Evolutionary conservation across 2,888 invertebrate genomes (phyloP).

Genomic region (Apodemia zela): DNA sequence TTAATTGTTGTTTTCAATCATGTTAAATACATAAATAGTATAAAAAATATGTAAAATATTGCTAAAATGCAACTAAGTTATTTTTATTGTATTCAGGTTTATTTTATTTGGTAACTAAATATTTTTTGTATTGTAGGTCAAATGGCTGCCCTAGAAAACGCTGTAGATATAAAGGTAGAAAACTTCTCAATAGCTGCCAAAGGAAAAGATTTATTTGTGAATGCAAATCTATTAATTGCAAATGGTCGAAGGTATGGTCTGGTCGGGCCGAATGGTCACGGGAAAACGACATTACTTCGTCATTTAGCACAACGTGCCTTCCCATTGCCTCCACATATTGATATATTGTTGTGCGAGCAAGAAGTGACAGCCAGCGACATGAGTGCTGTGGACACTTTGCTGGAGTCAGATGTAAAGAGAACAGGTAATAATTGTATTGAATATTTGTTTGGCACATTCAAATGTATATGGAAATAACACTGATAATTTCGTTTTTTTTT

Average conservation of each 20-base stretch:
- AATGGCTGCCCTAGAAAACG: conserved; percentile 91
- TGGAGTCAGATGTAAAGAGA: conserved; percentile 96
- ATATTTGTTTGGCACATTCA: neutral
- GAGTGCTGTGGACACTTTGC: conserved; percentile 94
- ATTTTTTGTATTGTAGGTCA: conserved; percentile 69
- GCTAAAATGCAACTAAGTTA: neutral
- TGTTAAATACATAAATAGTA: too few species aligned
- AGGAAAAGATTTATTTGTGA: conserved; percentile 98
- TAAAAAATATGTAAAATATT: too few species aligned
- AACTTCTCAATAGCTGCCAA: conserved; percentile 98
- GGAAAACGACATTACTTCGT: conserved; percentile 97
- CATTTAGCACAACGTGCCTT: conserved; percentile 95
- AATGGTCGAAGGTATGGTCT: conserved; percentile 97
- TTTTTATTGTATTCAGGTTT: conserved; percentile 14
- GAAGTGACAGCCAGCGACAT: conserved; percentile 97
- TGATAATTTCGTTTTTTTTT: too few species aligned
- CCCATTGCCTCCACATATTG: conserved; percentile 97
- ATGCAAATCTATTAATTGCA: conserved; percentile 96
- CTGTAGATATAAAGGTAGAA: conserved; percentile 98
- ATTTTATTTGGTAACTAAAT: neutral
- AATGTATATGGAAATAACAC: too few species aligned
- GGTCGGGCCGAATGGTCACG: conserved; percentile 99
- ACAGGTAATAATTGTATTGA: conserved; percentile 61
- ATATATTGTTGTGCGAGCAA: conserved; percentile 97
- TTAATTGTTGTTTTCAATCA: too few species aligned